Conservation (phyloP, 2,113 vertebrate genomes). For the Gymnocephalus cernua region DNA sequence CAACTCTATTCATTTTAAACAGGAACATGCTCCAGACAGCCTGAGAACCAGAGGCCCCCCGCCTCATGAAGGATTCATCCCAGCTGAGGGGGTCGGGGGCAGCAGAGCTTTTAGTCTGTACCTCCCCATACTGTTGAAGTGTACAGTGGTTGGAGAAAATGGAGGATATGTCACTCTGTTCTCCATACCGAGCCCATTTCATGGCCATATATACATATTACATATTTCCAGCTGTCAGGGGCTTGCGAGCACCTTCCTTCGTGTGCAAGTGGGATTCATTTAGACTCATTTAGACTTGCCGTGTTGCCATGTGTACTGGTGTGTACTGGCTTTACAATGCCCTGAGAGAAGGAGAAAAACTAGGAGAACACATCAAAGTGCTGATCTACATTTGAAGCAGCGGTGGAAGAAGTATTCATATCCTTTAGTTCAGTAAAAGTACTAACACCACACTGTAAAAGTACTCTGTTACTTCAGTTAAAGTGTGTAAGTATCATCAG, state of each 20-base stretch:
- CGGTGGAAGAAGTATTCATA: too few relatives aligned
- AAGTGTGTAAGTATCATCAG: too few relatives aligned
- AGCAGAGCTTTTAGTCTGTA: slow-evolving; percentile 4
- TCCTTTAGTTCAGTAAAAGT: too few relatives aligned
- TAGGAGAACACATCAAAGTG: too few relatives aligned
- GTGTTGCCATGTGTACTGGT: too few relatives aligned
- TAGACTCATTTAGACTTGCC: slow-evolving; percentile 26
- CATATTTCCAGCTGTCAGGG: slow-evolving; percentile 14
- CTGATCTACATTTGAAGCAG: too few relatives aligned
- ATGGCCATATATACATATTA: not conserved
- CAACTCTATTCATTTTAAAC: slow-evolving; percentile 39
- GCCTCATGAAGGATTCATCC: slow-evolving; percentile 56
- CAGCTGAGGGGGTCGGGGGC: not conserved
- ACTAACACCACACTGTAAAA: too few relatives aligned
- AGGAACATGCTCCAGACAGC: slow-evolving; percentile 21
- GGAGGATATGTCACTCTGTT: slow-evolving; percentile 23
- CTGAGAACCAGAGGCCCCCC: slow-evolving; percentile 33
- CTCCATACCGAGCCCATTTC: slow-evolving; percentile 24
- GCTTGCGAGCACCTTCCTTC: not conserved
- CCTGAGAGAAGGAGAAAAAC: too few relatives aligned
- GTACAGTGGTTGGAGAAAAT: slow-evolving; percentile 3
- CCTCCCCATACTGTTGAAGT: slow-evolving; percentile 17
- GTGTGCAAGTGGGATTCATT: slow-evolving; percentile 28
- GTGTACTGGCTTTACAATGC: too few relatives aligned
- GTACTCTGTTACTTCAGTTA: too few relatives aligned